phyloP scores from a whole-genome alignment of 2,888 invertebrate genomes.

The Himalopsyche kuldschensis region DNA sequence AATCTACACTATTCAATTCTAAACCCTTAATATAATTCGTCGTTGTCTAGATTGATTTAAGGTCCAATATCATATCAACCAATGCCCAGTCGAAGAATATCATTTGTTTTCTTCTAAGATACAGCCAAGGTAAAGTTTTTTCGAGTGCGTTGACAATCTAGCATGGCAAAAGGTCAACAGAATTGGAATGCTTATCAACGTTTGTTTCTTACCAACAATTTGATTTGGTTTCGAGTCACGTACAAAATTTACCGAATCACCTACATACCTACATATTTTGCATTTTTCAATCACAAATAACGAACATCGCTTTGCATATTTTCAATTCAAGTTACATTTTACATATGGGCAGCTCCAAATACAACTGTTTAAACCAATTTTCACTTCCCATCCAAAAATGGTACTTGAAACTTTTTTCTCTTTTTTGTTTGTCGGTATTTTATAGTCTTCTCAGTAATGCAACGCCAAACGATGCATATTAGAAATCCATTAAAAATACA shows the following conservation, averaged over 20 bases:
- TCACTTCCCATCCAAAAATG: too few relatives aligned
- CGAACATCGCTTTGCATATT: background rate
- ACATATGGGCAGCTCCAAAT: too few relatives aligned
- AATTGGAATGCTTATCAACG: background rate
- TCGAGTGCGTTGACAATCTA: background rate
- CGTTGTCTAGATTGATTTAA: too few relatives aligned
- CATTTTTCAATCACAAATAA: background rate
- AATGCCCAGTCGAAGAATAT: background rate
- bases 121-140: background rate
- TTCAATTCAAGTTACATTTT: background rate
- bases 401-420: too few relatives aligned
- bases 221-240: conserved; percentile 24
- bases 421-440: too few relatives aligned
- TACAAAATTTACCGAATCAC: conserved; percentile 26
- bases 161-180: background rate
- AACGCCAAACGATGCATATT: too few relatives aligned
- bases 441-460: too few relatives aligned
- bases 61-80: too few relatives aligned
- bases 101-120: background rate
- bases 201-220: background rate
- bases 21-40: too few relatives aligned
- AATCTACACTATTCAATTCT: too few relatives aligned
- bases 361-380: too few relatives aligned
- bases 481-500: too few relatives aligned
- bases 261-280: conserved; percentile 20